These are phyloP conservation scores for Quadroppia sp. DNA, from an alignment of 2,888 invertebrate genomes.

Conservation along the genomic window DNA sequence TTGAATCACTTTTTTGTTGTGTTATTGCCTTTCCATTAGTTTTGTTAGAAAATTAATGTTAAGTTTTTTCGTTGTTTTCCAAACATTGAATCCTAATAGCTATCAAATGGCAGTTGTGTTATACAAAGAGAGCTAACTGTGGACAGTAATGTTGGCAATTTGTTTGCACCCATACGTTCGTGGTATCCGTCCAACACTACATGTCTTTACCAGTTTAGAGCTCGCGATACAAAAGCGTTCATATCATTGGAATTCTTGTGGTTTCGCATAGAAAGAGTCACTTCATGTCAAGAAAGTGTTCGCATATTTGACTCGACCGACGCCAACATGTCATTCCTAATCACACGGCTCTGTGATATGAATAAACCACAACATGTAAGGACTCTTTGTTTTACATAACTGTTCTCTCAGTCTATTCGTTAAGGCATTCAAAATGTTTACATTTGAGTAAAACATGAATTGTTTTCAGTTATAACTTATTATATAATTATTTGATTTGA, in stretches of 20 bases:
- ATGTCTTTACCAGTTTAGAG: slow-evolving; percentile 68
- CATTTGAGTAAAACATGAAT: no score
- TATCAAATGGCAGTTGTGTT: slow-evolving; percentile 44
- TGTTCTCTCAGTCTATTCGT: not conserved
- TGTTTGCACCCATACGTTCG: slow-evolving; percentile 46
- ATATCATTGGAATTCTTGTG: slow-evolving; percentile 75
- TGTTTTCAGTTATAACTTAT: not conserved
- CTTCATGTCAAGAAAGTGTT: slow-evolving; percentile 56
- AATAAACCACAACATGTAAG: slow-evolving; percentile 45
- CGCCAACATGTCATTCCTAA: slow-evolving; percentile 82
- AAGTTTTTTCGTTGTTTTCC: not conserved
- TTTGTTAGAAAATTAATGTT: not conserved
- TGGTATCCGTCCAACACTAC: slow-evolving; percentile 92
- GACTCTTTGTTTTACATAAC: not conserved
- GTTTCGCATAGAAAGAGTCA: slow-evolving; percentile 47
- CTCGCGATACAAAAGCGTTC: slow-evolving; percentile 66
- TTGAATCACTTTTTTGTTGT: no score
- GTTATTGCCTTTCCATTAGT: no score
- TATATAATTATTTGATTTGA: not conserved
- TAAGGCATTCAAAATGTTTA: not conserved
- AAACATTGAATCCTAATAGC: slow-evolving; percentile 17
- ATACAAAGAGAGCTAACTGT: slow-evolving; percentile 44
- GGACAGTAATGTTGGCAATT: slow-evolving; percentile 43
- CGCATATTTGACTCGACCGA: slow-evolving; percentile 82
- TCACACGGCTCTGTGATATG: slow-evolving; percentile 90